These are phyloP conservation scores for Capromys pilorides DNA, from an alignment of 2,797 vertebrate species.

Conservation along the genomic window DNA sequence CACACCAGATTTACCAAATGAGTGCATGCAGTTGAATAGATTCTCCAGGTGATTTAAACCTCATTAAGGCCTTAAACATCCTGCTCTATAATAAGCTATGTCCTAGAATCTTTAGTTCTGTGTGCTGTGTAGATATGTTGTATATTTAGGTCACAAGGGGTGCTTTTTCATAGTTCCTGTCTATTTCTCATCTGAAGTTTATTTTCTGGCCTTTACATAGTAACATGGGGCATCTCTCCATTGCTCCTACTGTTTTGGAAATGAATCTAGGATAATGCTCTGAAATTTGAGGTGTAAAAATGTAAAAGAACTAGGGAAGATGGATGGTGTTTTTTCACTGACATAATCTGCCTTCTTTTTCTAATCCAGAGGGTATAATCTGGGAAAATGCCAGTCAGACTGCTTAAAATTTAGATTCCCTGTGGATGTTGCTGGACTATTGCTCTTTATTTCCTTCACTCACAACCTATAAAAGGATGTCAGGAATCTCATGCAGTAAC, in stretches of 20 bases:
- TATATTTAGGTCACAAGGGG: not conserved
- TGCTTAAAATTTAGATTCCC: conserved; percentile 62
- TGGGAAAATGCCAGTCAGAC: conserved; percentile 66
- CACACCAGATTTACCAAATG: not conserved
- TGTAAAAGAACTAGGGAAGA: not conserved
- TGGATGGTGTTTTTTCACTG: conserved; percentile 21
- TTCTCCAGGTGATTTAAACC: not conserved
- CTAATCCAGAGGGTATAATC: conserved; percentile 57
- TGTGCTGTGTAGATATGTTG: not conserved
- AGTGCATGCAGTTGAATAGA: not conserved
- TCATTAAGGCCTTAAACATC: not conserved
- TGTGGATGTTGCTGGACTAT: conserved; percentile 60
- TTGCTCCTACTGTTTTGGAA: not conserved
- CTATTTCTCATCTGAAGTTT: not conserved
- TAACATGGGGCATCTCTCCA: not conserved
- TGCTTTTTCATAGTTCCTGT: not conserved
- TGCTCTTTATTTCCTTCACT: conserved; percentile 41
- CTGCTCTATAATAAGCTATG: not conserved
- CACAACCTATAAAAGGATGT: not conserved
- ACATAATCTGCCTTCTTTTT: conserved; percentile 55
- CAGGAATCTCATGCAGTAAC: conserved; percentile 11
- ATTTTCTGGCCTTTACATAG: conserved; percentile 11
- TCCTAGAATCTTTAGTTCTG: not conserved
- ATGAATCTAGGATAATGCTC: conserved; percentile 39
- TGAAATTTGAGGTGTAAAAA: conserved; percentile 45